A percentile compares a stretch with the other conserved stretches of the same genome.
Conservation (phyloP, 2,888 invertebrate genomes). For the Clunio marinus region DNA sequence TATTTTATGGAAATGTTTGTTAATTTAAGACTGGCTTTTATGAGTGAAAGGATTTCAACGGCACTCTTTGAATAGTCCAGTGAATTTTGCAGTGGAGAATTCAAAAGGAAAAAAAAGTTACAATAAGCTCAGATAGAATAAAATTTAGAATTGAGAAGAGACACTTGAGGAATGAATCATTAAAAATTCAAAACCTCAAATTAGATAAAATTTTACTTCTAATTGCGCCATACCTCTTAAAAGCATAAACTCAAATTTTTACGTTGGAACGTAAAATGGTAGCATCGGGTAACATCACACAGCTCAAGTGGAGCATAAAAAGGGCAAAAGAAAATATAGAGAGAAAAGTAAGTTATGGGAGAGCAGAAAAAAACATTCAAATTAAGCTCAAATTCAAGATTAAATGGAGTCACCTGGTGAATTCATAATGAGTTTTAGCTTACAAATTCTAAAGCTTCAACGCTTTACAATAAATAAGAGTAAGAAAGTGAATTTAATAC, state of each 20-base stretch:
- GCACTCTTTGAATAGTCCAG: too few relatives aligned
- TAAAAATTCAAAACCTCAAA: too few relatives aligned
- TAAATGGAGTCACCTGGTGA: conserved; percentile 39
- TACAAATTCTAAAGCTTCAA: not conserved
- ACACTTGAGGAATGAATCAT: too few relatives aligned
- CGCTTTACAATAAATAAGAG: not conserved
- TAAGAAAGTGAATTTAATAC: too few relatives aligned
- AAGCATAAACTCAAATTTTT: conserved; percentile 14
- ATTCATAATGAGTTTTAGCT: conserved; percentile 36
- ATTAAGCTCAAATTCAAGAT: conserved; percentile 39
- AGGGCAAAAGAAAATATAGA: not conserved
- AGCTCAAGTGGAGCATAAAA: not conserved
- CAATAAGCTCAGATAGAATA: too few relatives aligned
- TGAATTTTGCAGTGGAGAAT: conserved; percentile 1
- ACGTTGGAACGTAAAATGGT: conserved; percentile 2
- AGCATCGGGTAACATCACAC: conserved; percentile 10
- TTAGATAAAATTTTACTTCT: too few relatives aligned
- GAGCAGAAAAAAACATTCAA: conserved; percentile 29
- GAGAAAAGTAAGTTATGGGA: not conserved
- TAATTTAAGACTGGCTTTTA: conserved; percentile 1
- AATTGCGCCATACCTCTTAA: too few relatives aligned
- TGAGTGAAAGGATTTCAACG: not conserved
- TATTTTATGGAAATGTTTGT: conserved; percentile 32
- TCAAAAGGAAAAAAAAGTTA: not conserved
- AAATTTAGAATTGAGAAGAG: too few relatives aligned